Base-by-base conservation (phyloP, 2,888 invertebrate species). In the Sesia apiformis region DNA sequence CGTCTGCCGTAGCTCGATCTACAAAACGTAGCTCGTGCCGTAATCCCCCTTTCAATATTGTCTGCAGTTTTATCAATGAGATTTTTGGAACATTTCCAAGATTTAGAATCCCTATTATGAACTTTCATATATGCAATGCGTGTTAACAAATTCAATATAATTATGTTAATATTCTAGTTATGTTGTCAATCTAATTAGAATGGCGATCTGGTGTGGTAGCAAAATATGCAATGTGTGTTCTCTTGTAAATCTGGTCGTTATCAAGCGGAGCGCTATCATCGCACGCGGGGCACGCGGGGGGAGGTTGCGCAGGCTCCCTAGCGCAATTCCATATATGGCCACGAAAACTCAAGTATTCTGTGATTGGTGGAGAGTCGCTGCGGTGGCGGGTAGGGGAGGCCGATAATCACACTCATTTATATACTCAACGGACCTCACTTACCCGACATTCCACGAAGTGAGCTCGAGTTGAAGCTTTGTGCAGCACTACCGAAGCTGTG, bases 281-380 rank as follows among this genome's bases (percentile, higher is more conserved):
- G 51, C 56, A 60, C 56, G 73, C 61, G 72, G 63, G 72, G 70
- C 61, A 23, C 23, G 65, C 60, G 70, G 23, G 23, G 64, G 76
- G 76, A 78, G 70, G 69, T 66, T 78, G 84, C 90, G 86, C 78
- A 84, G 81, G 72, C 91, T 89, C 87, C 91, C 86, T 91, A 91
- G 90, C 91, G 83, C 86, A 91, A 90, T 91, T 87, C 93, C 93
- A 91, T 93, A 93, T 93, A 93, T 92, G 93, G 93, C 91, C 90
- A 93, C 91, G 92, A 72, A 74, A 73, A 69, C 74, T 78, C 82
- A 74, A 68, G 72, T 74, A 91, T 90, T 86, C 87, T 85, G 82
- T 90, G 85, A 93, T 93, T 93, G 93, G 93, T 80, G 80, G 90
- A 84, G 74, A 77, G 73, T 73, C 69, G 72, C 76, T 66, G 76